Percentiles rank a stretch among this genome's conserved stretches.
phyloP scores from a whole-genome alignment of 2,888 invertebrate genomes.

The Heliconius hortense region DNA sequence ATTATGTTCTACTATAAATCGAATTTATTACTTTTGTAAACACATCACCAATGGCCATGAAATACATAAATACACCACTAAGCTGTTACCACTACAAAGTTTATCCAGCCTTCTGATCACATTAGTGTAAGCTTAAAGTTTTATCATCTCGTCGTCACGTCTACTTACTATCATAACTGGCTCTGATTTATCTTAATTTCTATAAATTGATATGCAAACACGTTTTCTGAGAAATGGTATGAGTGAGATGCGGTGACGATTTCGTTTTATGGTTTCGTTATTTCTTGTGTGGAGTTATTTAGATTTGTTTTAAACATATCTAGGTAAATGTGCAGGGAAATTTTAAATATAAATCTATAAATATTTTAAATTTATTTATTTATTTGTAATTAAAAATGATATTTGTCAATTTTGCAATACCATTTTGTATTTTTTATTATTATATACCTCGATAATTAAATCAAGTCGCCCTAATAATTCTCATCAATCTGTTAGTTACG shows the following conservation, averaged over 20 bases:
- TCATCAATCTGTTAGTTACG: not conserved
- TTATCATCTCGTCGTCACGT: constrained; percentile 26
- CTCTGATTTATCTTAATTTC: constrained; percentile 28
- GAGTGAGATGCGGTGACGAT: constrained; percentile 4
- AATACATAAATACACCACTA: not conserved
- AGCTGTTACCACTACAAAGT: not conserved
- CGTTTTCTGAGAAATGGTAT: constrained; percentile 1
- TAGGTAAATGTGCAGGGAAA: not conserved
- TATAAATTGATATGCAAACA: constrained; percentile 22
- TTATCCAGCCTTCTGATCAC: constrained; percentile 14
- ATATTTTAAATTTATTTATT: not conserved
- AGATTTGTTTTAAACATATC: not conserved
- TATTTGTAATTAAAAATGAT: not conserved
- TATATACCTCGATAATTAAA: not conserved
- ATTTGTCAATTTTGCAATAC: not conserved
- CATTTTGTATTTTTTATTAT: too few species aligned
- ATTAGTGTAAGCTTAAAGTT: constrained; percentile 20
- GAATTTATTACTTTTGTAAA: not conserved
- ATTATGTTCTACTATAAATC: not conserved
- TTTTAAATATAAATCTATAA: too few species aligned
- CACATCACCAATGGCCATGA: not conserved
- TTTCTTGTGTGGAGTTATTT: not conserved
- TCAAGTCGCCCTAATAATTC: not conserved
- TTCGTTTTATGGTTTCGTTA: constrained; percentile 8
- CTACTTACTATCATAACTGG: constrained; percentile 25